Base-by-base conservation (phyloP, 2,797 vertebrate species). In the Apogon hyalosoma region DNA sequence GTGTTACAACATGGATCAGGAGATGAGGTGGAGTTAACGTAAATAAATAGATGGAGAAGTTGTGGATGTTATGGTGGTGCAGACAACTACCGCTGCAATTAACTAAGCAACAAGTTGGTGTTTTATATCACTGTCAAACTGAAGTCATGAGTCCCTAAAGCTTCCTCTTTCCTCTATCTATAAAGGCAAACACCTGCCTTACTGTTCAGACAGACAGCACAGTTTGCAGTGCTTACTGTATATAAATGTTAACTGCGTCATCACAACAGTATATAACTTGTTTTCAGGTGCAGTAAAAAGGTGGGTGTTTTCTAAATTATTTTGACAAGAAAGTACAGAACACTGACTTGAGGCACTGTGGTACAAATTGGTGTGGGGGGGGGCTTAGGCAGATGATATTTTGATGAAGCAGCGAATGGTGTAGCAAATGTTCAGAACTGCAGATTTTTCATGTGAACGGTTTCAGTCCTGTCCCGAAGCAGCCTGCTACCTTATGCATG, bases 21-120 rank as follows among this genome's bases (percentile, higher is more conserved):
- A 48, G 39, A 91, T 93, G 92, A 87, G 74, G 83, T 84, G 87
- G 62, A 64, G 61, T 63, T 83, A 72, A 77, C 77, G 51, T 79
- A 79, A 90, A 87, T 79, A 75, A 80, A 76, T 74, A 78, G 66
- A 91, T 92, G 91, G 62, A 87, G 52, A 62, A 73, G 62, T 74
- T 69, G 79, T 36, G 14, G 57, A 74, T 77, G 81, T 73, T 72
- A 67, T 63, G 66, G 53, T 33, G 53, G 53, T 66, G 72, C 28
- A 45, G 38, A 63, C 49, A 31, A 31, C 49, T 62, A 58, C 49
- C n/a, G 21, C 55, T 56, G n/a, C 16, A 50, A 56, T 42, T 68
- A 60, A 75, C 64, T 14, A 58, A 63, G 58, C 68, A 65, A 48
- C 42, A 70, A 67, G 66, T 53, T 47, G 14, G 15, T 7, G 49